A percentile compares a stretch with the other conserved stretches of the same genome.
These are phyloP conservation scores for Sander vitreus DNA, from an alignment of 2,113 vertebrate genomes.

Conservation along the genomic window DNA sequence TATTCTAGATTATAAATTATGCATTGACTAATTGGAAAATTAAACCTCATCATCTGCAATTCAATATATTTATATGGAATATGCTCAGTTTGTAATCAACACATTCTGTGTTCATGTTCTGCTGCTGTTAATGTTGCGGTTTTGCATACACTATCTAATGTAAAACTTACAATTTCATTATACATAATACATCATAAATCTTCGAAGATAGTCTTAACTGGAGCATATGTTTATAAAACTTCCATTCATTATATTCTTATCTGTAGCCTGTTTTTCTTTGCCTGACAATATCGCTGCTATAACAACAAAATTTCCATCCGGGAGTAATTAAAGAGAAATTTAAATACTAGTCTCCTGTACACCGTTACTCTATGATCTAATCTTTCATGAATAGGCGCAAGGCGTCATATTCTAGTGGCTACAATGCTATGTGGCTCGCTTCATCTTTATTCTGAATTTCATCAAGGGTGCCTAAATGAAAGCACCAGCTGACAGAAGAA, in stretches of 20 bases:
- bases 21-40: constrained; percentile 16
- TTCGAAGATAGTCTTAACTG: not conserved
- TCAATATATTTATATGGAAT: not conserved
- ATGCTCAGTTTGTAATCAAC: not conserved
- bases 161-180: constrained; percentile 19
- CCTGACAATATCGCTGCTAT: not conserved
- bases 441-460: constrained; percentile 67
- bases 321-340: constrained; percentile 22
- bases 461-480: constrained; percentile 73
- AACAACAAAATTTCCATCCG: constrained; percentile 1
- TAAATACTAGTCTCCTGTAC: not conserved
- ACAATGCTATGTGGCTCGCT: constrained; percentile 33
- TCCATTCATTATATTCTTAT: constrained; percentile 15
- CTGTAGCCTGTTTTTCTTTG: not conserved
- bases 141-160: constrained; percentile 10
- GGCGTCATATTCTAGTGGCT: constrained; percentile 36
- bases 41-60: constrained; percentile 34
- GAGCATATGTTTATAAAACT: constrained; percentile 7
- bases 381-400: constrained; percentile 21
- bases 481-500: constrained; percentile 76
- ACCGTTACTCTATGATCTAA: not conserved
- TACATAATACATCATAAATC: constrained; percentile 7
- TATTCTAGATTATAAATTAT: constrained; percentile 26
- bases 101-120: constrained; percentile 20
- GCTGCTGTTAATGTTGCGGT: constrained; percentile 12